phyloP scores from a whole-genome alignment of 2,797 vertebrate species.

The Alauda arvensis region DNA sequence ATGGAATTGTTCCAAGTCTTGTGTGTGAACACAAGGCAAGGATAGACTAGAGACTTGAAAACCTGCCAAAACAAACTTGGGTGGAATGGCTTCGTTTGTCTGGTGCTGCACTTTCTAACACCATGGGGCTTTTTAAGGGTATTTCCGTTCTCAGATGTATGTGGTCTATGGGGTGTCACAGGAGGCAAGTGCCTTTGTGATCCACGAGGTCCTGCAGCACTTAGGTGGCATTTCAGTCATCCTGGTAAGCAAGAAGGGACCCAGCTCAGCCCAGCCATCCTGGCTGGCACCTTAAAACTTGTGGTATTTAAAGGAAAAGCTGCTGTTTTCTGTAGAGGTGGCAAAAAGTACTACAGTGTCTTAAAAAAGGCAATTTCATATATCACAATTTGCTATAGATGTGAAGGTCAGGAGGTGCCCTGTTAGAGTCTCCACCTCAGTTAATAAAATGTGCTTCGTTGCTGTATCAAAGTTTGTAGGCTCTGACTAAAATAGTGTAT shows the following conservation, averaged over 20 bases:
- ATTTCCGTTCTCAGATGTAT: slow-evolving; percentile 18
- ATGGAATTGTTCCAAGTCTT: slow-evolving; percentile 37
- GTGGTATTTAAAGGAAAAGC: not conserved
- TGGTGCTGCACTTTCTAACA: not conserved
- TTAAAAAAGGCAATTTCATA: not conserved
- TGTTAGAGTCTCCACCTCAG: not conserved
- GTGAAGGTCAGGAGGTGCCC: not conserved
- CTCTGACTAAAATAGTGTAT: not conserved
- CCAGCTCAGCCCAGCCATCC: not conserved
- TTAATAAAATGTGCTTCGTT: not conserved
- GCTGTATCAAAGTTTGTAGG: not conserved
- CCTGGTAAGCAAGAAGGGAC: not conserved
- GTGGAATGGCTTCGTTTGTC: not conserved
- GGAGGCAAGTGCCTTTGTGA: not conserved
- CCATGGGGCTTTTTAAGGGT: not conserved
- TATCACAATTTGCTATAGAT: not conserved
- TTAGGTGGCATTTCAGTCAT: not conserved
- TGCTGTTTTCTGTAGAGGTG: not conserved
- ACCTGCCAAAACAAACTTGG: slow-evolving; percentile 22
- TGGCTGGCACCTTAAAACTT: not conserved
- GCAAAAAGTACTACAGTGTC: not conserved
- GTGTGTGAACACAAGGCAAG: slow-evolving; percentile 10
- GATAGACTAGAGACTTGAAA: slow-evolving; percentile 5
- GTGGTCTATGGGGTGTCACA: not conserved
- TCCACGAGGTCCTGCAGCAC: not conserved